Evolutionary conservation across 2,113 vertebrate species (phyloP).

Genomic region (Clarias gariepinus): DNA sequence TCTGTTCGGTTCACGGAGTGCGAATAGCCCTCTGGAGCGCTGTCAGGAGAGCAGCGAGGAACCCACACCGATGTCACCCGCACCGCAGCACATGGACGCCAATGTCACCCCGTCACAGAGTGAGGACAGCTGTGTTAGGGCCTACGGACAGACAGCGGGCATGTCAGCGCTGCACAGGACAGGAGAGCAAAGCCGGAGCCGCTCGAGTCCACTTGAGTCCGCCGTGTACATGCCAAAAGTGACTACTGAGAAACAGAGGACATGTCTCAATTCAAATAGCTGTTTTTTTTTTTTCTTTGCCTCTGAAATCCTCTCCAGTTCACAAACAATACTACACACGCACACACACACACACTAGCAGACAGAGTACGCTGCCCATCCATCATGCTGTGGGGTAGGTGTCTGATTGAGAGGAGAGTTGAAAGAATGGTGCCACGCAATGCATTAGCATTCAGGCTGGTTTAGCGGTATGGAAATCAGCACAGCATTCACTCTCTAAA

Average conservation of each 20-base stretch:
- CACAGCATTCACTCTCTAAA: conserved; percentile 28
- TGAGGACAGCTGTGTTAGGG: conserved; percentile 37
- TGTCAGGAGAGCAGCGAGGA: conserved; percentile 32
- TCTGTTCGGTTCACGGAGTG: conserved; percentile 79
- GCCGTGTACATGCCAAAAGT: conserved; percentile 11
- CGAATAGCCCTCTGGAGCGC: conserved; percentile 41
- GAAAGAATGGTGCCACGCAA: conserved; percentile 30
- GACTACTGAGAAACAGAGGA: conserved; percentile 18
- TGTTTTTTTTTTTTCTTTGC: background rate
- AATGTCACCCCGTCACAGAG: conserved; percentile 46
- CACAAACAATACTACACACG: conserved; percentile 32
- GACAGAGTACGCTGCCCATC: conserved; percentile 35
- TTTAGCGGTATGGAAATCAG: conserved; percentile 38
- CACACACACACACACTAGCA: background rate
- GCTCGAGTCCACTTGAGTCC: conserved; percentile 11
- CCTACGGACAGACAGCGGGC: conserved; percentile 41
- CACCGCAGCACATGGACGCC: conserved; percentile 37
- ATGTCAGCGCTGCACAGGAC: conserved; percentile 39
- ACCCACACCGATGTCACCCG: conserved; percentile 44
- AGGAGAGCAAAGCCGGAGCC: conserved; percentile 11
- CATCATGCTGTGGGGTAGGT: conserved; percentile 40
- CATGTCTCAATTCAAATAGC: conserved; percentile 21
- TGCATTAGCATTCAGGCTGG: conserved; percentile 43
- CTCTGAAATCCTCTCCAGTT: conserved; percentile 3
- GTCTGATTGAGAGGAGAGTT: conserved; percentile 31